These are phyloP conservation scores for Stegodyphus mimosarum DNA, from an alignment of 1,140 invertebrate species.

Conservation along the genomic window DNA sequence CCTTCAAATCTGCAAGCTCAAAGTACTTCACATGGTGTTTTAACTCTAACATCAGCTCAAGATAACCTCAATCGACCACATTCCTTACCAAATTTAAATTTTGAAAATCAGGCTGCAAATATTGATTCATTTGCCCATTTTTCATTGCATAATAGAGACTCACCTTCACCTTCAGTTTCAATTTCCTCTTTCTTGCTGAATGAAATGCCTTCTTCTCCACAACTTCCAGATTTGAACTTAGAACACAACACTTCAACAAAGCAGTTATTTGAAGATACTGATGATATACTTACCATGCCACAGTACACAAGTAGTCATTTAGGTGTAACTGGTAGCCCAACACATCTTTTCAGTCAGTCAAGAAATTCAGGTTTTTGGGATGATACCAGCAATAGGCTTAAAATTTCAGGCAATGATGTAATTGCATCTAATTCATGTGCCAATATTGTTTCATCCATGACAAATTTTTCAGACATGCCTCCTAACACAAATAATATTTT, in stretches of 20 bases:
- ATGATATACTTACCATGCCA: constrained; percentile 17
- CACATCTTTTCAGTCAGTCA: constrained; percentile 20
- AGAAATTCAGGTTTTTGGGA: not conserved
- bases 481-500: not conserved
- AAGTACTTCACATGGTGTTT: not conserved
- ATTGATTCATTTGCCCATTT: constrained; percentile 6
- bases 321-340: not conserved
- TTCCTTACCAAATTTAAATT: constrained; percentile 25
- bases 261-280: constrained; percentile 20
- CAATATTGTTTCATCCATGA: constrained; percentile 9
- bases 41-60: not conserved
- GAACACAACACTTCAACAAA: not conserved
- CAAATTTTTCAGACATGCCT: not conserved
- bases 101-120: not conserved
- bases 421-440: not conserved
- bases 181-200: not conserved
- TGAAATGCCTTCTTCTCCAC: not conserved
- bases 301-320: not conserved
- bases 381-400: not conserved
- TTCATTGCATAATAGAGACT: constrained; percentile 7
- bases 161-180: not conserved
- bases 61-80: constrained; percentile 13
- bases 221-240: not conserved
- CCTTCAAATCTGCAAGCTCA: not conserved
- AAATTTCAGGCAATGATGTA: not conserved